Evolutionary conservation across 2,888 invertebrate genomes (phyloP), one percentile per base, ranked within the genome.

Genomic region (Ornithoptera priamus): DNA sequence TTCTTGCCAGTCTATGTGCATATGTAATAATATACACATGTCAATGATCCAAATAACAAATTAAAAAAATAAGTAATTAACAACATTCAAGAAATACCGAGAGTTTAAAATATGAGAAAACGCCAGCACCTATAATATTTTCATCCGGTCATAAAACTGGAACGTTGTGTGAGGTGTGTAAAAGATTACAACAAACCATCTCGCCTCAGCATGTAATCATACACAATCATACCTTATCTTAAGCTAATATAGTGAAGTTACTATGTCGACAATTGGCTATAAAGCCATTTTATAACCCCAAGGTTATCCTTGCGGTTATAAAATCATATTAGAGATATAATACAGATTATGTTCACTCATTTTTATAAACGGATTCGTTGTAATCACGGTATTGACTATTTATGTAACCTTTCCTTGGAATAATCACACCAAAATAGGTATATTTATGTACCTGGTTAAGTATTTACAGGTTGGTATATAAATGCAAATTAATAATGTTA

Each of bases 151-250:
- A 62, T 58, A 57, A 15, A 39, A 39, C 58, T 62, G 53, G 56
- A 70, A 66, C 66, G 65, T 66, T 50, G 57, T 62, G 53, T 53
- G 59, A 58, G 62, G 20, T 62, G 57, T 15, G 58, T 66, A 18
- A 68, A 66, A 59, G 62, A 70, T 66, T 50, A 53, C 62, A 66
- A 62, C 58, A 59, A 62, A 66, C 57, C 30, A 20, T 62, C 50
- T 62, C 56, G 50, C 50, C 46, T 62, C 63, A 71, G 67, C 67
- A 65, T 46, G 61, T 46, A 69, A 56, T 70, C 71, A 62, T 74
- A 64, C 77, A 75, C 83, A 85, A 74, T 76, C 81, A 84, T 81
- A 80, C 77, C 78, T 85, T 87, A 89, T 87, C 89, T 82, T 73
- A 72, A 36, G 71, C 76, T 77, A 81, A 82, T 75, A 77, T 83